Percentiles rank a stretch among this genome's conserved stretches.
phyloP scores from a whole-genome alignment of 2,113 vertebrate species.

The Oxyruncus cristatus region DNA sequence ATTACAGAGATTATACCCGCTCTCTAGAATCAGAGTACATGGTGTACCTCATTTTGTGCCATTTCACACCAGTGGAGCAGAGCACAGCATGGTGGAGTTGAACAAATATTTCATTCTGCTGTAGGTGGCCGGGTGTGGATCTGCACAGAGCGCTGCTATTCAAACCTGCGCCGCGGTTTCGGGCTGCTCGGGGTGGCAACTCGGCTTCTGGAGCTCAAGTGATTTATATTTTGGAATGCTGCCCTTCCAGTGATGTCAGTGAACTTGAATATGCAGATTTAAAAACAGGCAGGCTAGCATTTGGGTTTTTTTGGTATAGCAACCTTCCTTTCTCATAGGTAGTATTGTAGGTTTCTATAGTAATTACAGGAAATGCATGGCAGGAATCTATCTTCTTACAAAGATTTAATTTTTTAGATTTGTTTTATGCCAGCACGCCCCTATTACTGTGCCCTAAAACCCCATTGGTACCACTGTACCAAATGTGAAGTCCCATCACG shows the following conservation, averaged over 20 bases:
- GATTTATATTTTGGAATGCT: neutral
- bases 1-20: neutral
- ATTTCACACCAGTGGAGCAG: neutral
- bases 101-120: neutral
- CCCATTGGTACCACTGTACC: neutral
- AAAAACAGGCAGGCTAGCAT: neutral
- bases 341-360: neutral
- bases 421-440: neutral
- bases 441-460: neutral
- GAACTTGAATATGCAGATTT: neutral
- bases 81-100: neutral
- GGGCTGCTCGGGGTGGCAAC: neutral
- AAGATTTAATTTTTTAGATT: neutral
- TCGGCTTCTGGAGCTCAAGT: neutral
- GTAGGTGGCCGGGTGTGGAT: neutral
- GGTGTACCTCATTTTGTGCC: neutral
- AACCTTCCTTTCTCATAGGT: neutral
- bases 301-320: neutral
- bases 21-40: neutral
- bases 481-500: fast-evolving
- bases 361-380: neutral
- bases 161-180: fast-evolving
- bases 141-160: neutral
- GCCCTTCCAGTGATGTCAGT: neutral
- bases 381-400: neutral